Base-by-base conservation (phyloP, 2,888 invertebrate species). In the Itoplectis maculator region DNA sequence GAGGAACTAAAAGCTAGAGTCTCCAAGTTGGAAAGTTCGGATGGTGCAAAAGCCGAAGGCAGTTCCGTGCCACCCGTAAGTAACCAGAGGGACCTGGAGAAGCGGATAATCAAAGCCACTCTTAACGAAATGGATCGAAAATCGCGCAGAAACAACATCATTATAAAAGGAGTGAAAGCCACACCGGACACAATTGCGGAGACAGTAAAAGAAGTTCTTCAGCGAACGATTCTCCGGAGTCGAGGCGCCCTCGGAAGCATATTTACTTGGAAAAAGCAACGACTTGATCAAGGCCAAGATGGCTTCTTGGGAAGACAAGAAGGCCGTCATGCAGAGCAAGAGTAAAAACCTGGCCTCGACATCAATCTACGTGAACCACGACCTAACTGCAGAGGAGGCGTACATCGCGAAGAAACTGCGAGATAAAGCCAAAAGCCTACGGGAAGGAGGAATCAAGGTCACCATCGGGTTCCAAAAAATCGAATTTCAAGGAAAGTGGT, bases 391-490 rank as follows among this genome's bases (percentile, higher is more conserved):
- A 20, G 56, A 56, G 9, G 56, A 56, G 23, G 56, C 20, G 56
- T 23, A 23, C 13, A 56, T 56, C 11, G 56, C 56, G 9, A 56
- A 29, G 23, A 56, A 56, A 29, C 29, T 23, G 23, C 4, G 56
- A 56, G 56, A 56, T 11, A 56, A 56, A 11, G 8, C 23, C 56
- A 56, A 56, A 9, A 23, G 3, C 0, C 23, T 56, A 11, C 5
- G 56, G 23, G 23, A 8, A 9, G 15, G 23, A 0, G 56, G 56
- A 2, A 20, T 56, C 23, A 29, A 23, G 56, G 56, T 56, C 2
- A 56, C 20, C 3, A 15, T 18, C 9, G 56, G 56, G 2, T 56
- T 56, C 11, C 56, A 56, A 56, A 56, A 56, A 56, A 56, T 56
- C 13, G 56, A 56, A 9, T 1, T 20, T 9, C 3, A 11, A 0